Evolutionary conservation across 2,888 invertebrate species (phyloP).

Genomic region (Athripsodes cinereus): DNA sequence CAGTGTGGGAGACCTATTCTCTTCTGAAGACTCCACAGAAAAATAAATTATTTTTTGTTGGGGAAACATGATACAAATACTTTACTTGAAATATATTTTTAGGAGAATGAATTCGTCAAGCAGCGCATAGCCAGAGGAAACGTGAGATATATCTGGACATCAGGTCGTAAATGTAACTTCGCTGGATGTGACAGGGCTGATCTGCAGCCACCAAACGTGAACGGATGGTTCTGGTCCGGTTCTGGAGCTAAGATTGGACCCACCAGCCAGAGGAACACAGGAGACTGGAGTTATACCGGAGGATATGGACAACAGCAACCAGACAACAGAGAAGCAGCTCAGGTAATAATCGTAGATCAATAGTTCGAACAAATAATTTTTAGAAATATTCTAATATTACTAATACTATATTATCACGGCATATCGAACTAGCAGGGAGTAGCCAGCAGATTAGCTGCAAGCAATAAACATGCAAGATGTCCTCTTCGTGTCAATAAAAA

Average conservation of each 20-base stretch:
- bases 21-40: too few relatives aligned
- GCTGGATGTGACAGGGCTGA: conserved; percentile 81
- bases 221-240: conserved; percentile 93
- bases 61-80: too few relatives aligned
- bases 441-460: too few relatives aligned
- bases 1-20: too few relatives aligned
- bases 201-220: conserved; percentile 76
- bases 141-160: conserved; percentile 83
- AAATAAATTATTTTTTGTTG: too few relatives aligned
- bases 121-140: conserved; percentile 77
- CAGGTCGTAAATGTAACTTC: conserved; percentile 88
- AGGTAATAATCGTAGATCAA: conserved; percentile 50
- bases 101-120: conserved; percentile 84
- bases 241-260: conserved; percentile 88
- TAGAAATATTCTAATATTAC: too few relatives aligned
- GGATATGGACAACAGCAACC: conserved; percentile 85
- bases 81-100: conserved; percentile 19
- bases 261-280: conserved; percentile 80
- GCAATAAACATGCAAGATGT: too few relatives aligned
- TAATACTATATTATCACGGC: too few relatives aligned
- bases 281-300: conserved; percentile 86
- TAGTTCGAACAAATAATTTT: too few relatives aligned
- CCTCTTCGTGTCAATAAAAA: too few relatives aligned
- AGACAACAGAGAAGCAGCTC: conserved; percentile 85
- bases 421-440: too few relatives aligned